Evolutionary conservation across 1,140 invertebrate species (phyloP), one percentile per base, ranked within the genome.

Genomic region (Philopotamus ludificatus): DNA sequence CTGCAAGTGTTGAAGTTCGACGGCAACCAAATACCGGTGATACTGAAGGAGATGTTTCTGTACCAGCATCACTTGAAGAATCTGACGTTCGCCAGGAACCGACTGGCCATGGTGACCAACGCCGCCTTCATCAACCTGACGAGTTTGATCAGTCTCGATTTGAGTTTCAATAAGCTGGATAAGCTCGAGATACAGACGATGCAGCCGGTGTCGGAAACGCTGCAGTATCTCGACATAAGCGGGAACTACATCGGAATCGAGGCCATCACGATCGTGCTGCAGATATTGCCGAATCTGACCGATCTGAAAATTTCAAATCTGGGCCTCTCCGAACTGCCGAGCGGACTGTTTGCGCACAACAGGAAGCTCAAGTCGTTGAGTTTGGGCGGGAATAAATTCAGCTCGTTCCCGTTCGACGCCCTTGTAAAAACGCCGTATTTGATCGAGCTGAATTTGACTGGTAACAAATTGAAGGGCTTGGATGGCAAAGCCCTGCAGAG

Each of bases 21-120:
- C 71, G 89, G 89, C 23, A 93, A 92, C 78, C 84, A 88, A 72
- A 75, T 92, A 50, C 87, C 89, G 1, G 87, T 89, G 2, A 80
- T 91, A 28, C 79, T 88, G 20, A 89, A 91, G 73, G 81, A 86
- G 67, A 88, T 88, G 65, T 92, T 92, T 76, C 81, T 83, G 47
- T 83, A 84, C 69, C 85, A 87, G 72, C 80, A 80, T 50, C 81
- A 83, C 74, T 77, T 87, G 28, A 74, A 72, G 28, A 74, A 79
- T 28, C 74, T 90, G 20, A 78, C 79, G 25, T 71, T 93, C 39
- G 83, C 87, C 21, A 82, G 85, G 67, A 93, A 93, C 74, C 80
- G 87, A 51, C 79, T 93, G 50, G 87, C 86, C 16, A 86, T 89
- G 74, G 79, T 92, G 67, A 85, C 87, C 28, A 82, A 85, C 21